A percentile compares a stretch with the other conserved stretches of the same genome.
phyloP scores from a whole-genome alignment of 1,140 invertebrate genomes.

The Dendrolimus punctatus region DNA sequence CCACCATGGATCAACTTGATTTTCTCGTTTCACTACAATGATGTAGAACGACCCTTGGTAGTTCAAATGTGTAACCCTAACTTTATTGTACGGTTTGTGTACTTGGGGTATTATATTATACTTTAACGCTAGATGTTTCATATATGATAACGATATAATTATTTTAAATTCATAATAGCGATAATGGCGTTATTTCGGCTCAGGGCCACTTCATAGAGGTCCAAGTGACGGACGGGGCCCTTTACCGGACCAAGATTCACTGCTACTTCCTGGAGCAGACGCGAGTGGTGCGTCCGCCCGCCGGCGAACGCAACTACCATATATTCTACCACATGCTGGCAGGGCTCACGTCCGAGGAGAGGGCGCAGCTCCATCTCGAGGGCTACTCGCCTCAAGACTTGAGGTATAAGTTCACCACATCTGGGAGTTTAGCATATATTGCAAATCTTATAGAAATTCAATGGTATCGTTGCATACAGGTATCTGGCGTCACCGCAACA shows the following conservation, averaged over 20 bases:
- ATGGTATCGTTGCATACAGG: slow-evolving; percentile 8
- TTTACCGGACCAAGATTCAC: slow-evolving; percentile 96
- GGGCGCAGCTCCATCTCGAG: slow-evolving; percentile 87
- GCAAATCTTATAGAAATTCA: neutral
- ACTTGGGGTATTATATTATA: no score
- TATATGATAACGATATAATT: no score
- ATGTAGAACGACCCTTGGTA: no score
- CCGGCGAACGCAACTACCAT: slow-evolving; percentile 95
- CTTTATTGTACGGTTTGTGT: no score
- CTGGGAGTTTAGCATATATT: no score
- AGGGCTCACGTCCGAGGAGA: slow-evolving; percentile 89
- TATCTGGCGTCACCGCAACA: slow-evolving; percentile 86
- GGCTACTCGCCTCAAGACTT: slow-evolving; percentile 87
- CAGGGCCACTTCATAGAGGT: slow-evolving; percentile 97
- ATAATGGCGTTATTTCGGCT: slow-evolving; percentile 10
- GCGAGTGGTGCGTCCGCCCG: slow-evolving; percentile 87
- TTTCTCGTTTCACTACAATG: no score
- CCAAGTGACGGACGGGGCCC: slow-evolving; percentile 94
- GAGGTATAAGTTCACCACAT: slow-evolving; percentile 30
- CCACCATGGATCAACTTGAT: no score
- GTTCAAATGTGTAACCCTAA: no score
- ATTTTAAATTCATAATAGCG: neutral
- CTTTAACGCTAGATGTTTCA: no score
- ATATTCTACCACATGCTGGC: slow-evolving; percentile 98
- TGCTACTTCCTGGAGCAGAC: slow-evolving; percentile 96